phyloP scores from a whole-genome alignment of 2,113 vertebrate genomes.

The Gnathonemus echidnorhynchus region DNA sequence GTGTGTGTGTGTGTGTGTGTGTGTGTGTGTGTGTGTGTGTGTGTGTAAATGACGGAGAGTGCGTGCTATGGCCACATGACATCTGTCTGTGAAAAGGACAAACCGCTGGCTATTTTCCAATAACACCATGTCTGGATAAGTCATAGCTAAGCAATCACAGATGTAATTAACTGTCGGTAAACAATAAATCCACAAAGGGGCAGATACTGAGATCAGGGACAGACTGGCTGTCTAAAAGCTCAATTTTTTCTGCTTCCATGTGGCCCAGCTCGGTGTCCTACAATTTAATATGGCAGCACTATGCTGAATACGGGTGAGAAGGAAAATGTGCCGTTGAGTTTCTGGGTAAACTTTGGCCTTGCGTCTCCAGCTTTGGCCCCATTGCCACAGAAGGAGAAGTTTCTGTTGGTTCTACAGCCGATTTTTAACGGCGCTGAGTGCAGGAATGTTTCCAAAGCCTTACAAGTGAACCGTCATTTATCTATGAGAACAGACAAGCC shows the following conservation, averaged over 20 bases:
- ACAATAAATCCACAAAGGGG: conserved; percentile 35
- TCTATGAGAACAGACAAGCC: not conserved
- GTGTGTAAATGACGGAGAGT: not conserved
- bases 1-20: not conserved
- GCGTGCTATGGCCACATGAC: not conserved
- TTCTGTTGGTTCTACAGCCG: not conserved
- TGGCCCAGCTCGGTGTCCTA: not conserved
- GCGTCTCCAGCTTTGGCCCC: not conserved
- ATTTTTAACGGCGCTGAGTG: not conserved
- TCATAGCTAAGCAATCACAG: conserved; percentile 54
- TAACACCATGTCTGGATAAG: conserved; percentile 52
- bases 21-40: not conserved
- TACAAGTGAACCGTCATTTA: not conserved
- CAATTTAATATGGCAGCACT: not conserved
- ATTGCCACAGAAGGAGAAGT: not conserved
- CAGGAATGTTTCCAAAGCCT: not conserved
- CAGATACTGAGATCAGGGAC: not conserved
- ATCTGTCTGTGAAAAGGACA: conserved; percentile 32
- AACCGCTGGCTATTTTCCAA: conserved; percentile 51
- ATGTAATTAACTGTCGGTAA: conserved; percentile 48
- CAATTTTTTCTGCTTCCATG: not conserved
- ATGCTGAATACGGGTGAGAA: not conserved
- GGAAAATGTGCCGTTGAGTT: not conserved
- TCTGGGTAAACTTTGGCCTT: not conserved
- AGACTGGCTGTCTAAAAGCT: not conserved